Percentiles rank a stretch among this genome's conserved stretches.
phyloP scores from a whole-genome alignment of 1,140 invertebrate genomes.

The Sycophaga agraensis region DNA sequence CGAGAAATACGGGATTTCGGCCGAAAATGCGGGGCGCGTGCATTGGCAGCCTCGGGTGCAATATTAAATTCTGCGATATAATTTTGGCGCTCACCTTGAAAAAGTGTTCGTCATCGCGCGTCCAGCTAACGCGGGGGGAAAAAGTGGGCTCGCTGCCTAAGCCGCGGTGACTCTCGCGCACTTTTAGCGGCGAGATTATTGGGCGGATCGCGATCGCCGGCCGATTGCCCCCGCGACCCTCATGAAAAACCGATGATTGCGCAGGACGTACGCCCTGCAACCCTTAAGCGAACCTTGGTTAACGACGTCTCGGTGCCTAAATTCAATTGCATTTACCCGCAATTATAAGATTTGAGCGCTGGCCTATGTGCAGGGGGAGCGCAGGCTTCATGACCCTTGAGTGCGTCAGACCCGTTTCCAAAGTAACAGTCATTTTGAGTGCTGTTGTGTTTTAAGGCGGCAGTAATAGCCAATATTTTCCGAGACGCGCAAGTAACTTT shows the following conservation, averaged over 20 bases:
- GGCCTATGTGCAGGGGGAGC: too few species aligned
- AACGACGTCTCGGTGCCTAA: not conserved
- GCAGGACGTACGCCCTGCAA: not conserved
- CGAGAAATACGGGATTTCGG: not conserved
- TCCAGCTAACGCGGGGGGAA: constrained; percentile 15
- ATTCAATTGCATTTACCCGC: too few species aligned
- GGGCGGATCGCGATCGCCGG: not conserved
- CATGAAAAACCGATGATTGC: not conserved
- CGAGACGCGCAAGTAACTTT: too few species aligned
- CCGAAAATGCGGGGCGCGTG: not conserved
- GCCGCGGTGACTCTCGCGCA: not conserved
- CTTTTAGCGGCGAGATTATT: constrained; percentile 24
- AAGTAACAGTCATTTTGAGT: too few species aligned
- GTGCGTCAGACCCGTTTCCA: too few species aligned
- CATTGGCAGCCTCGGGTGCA: too few species aligned
- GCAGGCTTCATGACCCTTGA: too few species aligned
- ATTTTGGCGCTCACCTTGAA: constrained; percentile 37
- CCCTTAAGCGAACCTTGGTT: not conserved
- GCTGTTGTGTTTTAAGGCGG: too few species aligned
- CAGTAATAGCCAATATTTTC: too few species aligned
- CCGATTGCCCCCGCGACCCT: not conserved
- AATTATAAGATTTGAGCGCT: too few species aligned
- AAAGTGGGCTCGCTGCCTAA: constrained; percentile 31
- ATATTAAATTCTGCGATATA: too few species aligned
- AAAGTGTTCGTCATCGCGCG: constrained; percentile 34